Percentiles rank a stretch among this genome's conserved stretches.
These are phyloP conservation scores for Oedothorax gibbosus DNA, from an alignment of 1,140 invertebrate genomes.

Conservation along the genomic window DNA sequence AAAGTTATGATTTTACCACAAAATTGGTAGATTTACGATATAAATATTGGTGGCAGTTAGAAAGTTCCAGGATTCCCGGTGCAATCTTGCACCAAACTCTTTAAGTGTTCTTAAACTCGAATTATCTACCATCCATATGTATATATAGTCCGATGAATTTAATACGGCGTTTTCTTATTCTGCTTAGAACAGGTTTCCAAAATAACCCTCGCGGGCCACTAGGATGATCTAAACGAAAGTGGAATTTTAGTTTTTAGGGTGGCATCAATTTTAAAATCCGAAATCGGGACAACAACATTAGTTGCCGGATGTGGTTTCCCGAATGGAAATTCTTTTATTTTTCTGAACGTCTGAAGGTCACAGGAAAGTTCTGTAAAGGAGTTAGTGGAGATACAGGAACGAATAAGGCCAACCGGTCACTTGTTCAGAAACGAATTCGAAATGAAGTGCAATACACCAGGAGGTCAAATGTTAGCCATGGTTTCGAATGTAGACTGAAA, in stretches of 20 bases:
- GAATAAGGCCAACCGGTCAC: constrained; percentile 40
- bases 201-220: no score
- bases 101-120: no score
- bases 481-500: no score
- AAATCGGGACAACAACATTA: constrained; percentile 8
- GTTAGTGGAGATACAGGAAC: background rate
- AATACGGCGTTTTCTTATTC: background rate
- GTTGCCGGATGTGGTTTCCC: constrained; percentile 34
- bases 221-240: background rate
- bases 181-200: no score
- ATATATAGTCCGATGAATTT: background rate
- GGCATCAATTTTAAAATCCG: constrained; percentile 5
- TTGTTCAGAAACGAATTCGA: constrained; percentile 35
- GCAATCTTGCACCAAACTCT: no score
- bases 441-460: constrained; percentile 36
- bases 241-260: background rate
- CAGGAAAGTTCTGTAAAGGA: constrained; percentile 5
- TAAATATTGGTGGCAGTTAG: no score
- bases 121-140: background rate
- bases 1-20: no score
- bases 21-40: no score
- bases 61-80: no score
- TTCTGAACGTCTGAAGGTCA: constrained; percentile 23
- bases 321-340: background rate
- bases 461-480: background rate